Evolutionary conservation across 2,888 invertebrate genomes (phyloP).

Genomic region (Linyphia triangularis): DNA sequence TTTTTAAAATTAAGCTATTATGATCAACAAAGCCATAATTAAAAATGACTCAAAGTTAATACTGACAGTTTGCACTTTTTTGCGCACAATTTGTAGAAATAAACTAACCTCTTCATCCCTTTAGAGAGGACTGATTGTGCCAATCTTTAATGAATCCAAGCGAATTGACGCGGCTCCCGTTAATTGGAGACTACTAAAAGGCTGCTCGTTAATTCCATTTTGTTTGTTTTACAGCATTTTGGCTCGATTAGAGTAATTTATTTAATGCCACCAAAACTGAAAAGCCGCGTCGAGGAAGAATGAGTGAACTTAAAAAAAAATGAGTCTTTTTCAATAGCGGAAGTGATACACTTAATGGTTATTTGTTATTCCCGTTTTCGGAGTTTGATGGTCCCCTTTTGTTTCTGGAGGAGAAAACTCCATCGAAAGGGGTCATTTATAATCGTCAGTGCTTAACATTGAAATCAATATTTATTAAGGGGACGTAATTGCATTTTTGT

Average conservation of each 20-base stretch:
- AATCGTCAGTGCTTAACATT: not conserved
- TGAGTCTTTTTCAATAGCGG: not conserved
- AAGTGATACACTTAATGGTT: not conserved
- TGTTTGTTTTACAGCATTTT: slow-evolving; percentile 61
- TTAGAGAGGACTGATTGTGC: slow-evolving; percentile 61
- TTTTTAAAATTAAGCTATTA: slow-evolving; percentile 49
- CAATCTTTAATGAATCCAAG: too few species aligned
- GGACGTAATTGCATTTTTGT: not conserved
- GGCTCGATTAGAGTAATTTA: slow-evolving; percentile 69
- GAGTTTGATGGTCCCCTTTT: too few species aligned
- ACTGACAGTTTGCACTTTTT: not conserved
- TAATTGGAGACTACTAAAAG: slow-evolving; percentile 69
- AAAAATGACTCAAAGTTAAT: slow-evolving; percentile 41
- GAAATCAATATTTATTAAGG: not conserved
- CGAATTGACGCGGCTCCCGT: slow-evolving; percentile 36
- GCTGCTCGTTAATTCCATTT: slow-evolving; percentile 68
- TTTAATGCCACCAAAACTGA: slow-evolving; percentile 43
- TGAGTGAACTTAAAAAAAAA: not conserved
- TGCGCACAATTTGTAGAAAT: not conserved
- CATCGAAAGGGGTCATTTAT: not conserved
- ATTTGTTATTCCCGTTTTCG: not conserved
- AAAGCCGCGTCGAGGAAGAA: not conserved
- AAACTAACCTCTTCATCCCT: slow-evolving; percentile 43
- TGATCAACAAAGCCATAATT: slow-evolving; percentile 51
- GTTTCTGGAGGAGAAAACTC: not conserved